Evolutionary conservation across 2,113 vertebrate species (phyloP), one percentile per base, ranked within the genome.

Genomic region (Cisticola juncidis): DNA sequence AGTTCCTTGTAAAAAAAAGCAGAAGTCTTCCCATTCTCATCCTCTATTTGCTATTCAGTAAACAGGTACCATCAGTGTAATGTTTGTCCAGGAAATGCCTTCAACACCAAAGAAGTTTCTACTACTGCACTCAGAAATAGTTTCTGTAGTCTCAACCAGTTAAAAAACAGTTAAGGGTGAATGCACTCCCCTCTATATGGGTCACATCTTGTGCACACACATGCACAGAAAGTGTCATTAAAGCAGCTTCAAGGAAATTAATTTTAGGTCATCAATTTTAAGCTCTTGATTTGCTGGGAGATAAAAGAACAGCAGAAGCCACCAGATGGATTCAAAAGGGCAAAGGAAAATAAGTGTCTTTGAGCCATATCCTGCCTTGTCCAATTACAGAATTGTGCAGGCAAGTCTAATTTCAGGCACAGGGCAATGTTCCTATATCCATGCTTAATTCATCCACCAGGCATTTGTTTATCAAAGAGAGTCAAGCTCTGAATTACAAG

Each of bases 251-350:
- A 70, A 68, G 91, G 69, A 92, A 97, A 88, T 47, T 2, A n/a
- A 94, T 94, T 86, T 90, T 48, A 93, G 92, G 86, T 78, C 92
- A 93, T 71, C 83, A 83, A n/a, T 68, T 83, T 86, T 84, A 81
- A 93, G 90, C 76, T 94, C 82, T 81, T 50, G 51, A 88, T 95
- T 94, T 88, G 92, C 90, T 90, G 69, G 33, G 61, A 95, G 88
- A 92, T 72, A 95, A 88, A 90, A 96, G 54, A 95, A 83, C 88
- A 94, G 80, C 73, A 85, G 90, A 92, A 96, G 14, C 57, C 68
- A 92, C 56, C 74, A 92, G 56, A 94, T 28, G 61, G 51, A 89
- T 78, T 92, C 77, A 47, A 95, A 94, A 96, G 90, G 71, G 88
- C 91, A 93, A 88, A 54, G 54, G 78, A 61, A 93, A 93, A 68